These are phyloP conservation scores for Eubucco bourcierii DNA, from an alignment of 2,113 vertebrate species.

Conservation along the genomic window DNA sequence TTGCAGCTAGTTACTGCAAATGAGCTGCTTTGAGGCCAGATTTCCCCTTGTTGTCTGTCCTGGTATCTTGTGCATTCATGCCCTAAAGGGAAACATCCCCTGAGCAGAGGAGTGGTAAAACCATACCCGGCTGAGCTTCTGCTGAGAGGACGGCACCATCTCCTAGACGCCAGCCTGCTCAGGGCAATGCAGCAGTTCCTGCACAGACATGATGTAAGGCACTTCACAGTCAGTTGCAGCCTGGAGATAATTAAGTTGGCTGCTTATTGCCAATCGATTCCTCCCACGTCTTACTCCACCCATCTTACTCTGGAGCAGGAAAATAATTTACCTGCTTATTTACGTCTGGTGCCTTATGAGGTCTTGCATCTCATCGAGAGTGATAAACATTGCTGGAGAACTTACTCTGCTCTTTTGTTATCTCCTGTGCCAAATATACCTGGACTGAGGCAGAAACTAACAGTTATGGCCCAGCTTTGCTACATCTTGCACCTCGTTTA, in stretches of 20 bases:
- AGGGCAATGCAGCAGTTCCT: background rate
- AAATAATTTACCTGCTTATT: background rate
- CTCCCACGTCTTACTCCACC: conserved; percentile 39
- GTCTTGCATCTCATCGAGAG: background rate
- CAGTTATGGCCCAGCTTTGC: background rate
- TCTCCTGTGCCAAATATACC: background rate
- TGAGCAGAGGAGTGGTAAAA: background rate
- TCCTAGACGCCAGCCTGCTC: background rate
- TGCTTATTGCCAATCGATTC: conserved; percentile 40
- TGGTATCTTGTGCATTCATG: background rate
- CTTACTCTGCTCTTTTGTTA: background rate
- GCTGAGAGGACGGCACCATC: background rate
- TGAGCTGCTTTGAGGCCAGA: background rate
- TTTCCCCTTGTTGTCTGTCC: background rate
- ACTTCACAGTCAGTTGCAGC: background rate
- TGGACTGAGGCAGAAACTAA: background rate
- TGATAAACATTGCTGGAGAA: background rate
- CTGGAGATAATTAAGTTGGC: background rate
- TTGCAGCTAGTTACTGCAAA: background rate
- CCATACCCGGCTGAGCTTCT: background rate
- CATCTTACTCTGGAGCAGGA: background rate
- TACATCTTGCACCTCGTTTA: background rate
- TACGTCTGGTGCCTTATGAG: background rate
- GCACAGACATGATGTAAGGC: conserved; percentile 19
- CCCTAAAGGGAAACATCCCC: conserved; percentile 1